phyloP scores from a whole-genome alignment of 2,113 vertebrate species.

The Toxostoma redivivum region DNA sequence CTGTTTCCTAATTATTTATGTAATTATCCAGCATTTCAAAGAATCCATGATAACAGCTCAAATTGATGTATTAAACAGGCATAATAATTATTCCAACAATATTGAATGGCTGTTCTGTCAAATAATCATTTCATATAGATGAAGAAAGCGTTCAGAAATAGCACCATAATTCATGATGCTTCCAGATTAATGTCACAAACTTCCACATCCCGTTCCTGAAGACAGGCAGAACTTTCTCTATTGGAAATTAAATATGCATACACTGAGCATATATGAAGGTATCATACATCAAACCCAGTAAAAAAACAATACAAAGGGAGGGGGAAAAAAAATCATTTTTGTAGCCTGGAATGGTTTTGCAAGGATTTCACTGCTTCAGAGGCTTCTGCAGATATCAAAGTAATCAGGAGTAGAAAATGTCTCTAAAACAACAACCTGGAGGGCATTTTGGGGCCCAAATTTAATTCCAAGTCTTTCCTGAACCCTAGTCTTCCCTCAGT shows the following conservation, averaged over 20 bases:
- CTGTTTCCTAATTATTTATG: slow-evolving; percentile 71
- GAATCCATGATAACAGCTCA: slow-evolving; percentile 59
- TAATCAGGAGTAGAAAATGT: not conserved
- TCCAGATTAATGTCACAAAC: slow-evolving; percentile 39
- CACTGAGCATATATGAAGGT: slow-evolving; percentile 9
- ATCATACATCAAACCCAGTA: slow-evolving; percentile 38
- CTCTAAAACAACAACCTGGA: not conserved
- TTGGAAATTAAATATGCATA: slow-evolving; percentile 10
- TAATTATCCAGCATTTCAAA: slow-evolving; percentile 69
- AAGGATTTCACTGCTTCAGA: not conserved
- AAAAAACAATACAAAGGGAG: not conserved
- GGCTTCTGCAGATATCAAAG: not conserved
- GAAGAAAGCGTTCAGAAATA: slow-evolving; percentile 55
- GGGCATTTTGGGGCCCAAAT: not conserved
- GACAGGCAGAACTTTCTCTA: slow-evolving; percentile 58
- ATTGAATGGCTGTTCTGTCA: slow-evolving; percentile 63
- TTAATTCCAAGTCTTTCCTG: not conserved
- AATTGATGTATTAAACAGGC: slow-evolving; percentile 67
- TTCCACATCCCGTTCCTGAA: slow-evolving; percentile 33
- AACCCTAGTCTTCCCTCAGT: accelerated
- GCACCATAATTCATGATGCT: slow-evolving; percentile 56
- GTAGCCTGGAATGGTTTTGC: not conserved
- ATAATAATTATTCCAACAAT: slow-evolving; percentile 66
- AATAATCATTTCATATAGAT: slow-evolving; percentile 48
- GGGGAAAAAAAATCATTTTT: not conserved